phyloP scores from a whole-genome alignment of 35 echinoderm and acorn worm species.

The Diadema setosum region DNA sequence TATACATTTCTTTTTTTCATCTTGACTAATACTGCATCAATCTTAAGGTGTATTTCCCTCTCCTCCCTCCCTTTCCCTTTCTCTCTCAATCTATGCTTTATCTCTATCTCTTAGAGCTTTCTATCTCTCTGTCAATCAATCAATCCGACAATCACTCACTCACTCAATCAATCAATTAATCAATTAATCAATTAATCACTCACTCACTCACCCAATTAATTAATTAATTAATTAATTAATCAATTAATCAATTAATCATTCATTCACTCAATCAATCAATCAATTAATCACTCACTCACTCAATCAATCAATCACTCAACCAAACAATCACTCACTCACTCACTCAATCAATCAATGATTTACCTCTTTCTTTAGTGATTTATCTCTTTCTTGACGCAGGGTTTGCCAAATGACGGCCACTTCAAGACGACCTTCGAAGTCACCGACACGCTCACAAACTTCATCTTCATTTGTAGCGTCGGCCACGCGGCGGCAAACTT shows the following conservation, averaged over 20 bases:
- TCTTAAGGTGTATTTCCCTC: no score
- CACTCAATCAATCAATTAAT: no score
- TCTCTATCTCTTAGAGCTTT: no score
- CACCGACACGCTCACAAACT: constrained; percentile 27
- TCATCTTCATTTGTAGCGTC: constrained; percentile 77
- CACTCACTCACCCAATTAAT: no score
- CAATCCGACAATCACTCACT: no score
- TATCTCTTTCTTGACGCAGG: constrained; percentile 30
- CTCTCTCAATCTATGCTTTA: no score
- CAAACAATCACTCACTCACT: not conserved
- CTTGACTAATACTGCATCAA: no score
- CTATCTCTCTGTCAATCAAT: no score
- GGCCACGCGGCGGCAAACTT: constrained; percentile 77
- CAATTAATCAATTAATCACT: no score
- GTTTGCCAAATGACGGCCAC: constrained; percentile 67
- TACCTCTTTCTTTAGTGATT: not conserved
- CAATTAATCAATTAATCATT: not conserved
- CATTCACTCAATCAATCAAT: not conserved
- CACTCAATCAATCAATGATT: not conserved
- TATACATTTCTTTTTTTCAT: no score
- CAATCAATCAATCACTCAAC: not conserved
- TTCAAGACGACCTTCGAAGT: constrained; percentile 43
- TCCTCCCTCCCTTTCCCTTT: no score
- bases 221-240: not conserved
- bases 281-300: not conserved